phyloP scores from a whole-genome alignment of 2,113 vertebrate genomes.

The Suncus etruscus region DNA sequence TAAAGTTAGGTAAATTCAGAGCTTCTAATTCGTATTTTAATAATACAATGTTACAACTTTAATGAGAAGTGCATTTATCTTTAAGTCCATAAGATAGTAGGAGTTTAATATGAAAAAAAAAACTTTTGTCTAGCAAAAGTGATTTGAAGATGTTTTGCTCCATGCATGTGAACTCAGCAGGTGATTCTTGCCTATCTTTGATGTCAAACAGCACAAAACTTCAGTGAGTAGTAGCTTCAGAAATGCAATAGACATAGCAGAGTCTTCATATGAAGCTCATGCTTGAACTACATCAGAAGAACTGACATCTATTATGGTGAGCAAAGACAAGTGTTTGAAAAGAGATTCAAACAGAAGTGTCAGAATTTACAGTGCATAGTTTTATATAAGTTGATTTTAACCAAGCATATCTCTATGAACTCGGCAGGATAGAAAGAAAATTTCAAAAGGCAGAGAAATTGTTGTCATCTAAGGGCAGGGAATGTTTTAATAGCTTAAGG shows the following conservation, averaged over 20 bases:
- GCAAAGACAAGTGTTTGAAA: conserved; percentile 99
- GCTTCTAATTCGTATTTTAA: conserved; percentile 84
- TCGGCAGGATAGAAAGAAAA: conserved; percentile 96
- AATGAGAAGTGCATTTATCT: conserved; percentile 90
- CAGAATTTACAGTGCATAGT: conserved; percentile 96
- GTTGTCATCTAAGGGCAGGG: conserved; percentile 95
- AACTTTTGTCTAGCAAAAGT: conserved; percentile 99
- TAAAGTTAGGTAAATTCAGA: conserved; percentile 83
- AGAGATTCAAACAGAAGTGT: conserved; percentile 98
- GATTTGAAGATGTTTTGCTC: conserved; percentile 99
- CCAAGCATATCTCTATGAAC: conserved; percentile 98
- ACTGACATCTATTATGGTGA: conserved; percentile 99
- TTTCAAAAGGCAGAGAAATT: conserved; percentile 95
- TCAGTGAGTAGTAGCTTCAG: conserved; percentile 97
- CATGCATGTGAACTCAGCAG: conserved; percentile 97
- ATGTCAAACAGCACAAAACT: conserved; percentile 98
- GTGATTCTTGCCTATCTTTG: conserved; percentile 96
- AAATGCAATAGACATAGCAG: conserved; percentile 96
- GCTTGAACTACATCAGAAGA: conserved; percentile 98
- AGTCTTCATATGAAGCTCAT: conserved; percentile 93
- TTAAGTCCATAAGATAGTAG: conserved; percentile 88
- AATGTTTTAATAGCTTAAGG: conserved; percentile 94
- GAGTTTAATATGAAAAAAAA: conserved; percentile 93
- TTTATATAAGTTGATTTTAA: conserved; percentile 99
- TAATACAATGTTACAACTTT: conserved; percentile 83